Percentiles rank a stretch among this genome's conserved stretches.
Conservation (phyloP, 1,140 invertebrate genomes). For the Hyles euphorbiae region DNA sequence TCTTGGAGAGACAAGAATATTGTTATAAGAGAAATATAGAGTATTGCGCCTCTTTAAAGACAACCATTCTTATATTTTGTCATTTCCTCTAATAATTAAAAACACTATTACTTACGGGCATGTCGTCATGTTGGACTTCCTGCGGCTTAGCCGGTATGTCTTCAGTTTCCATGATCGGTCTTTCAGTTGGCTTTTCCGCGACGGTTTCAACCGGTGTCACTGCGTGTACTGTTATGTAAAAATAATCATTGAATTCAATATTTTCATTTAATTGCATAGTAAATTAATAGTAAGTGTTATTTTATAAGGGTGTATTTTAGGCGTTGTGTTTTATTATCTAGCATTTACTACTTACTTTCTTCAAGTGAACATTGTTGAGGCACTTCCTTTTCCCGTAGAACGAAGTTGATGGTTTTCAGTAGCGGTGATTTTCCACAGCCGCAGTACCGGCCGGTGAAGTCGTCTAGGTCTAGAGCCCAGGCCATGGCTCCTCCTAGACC, state of each 20-base stretch:
- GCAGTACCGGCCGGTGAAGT: slow-evolving; percentile 83
- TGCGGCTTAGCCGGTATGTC: neutral
- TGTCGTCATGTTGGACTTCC: neutral
- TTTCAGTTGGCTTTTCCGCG: neutral
- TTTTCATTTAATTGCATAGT: no score
- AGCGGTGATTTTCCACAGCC: slow-evolving; percentile 88
- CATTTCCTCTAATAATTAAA: neutral
- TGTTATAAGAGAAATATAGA: no score
- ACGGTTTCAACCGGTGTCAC: neutral
- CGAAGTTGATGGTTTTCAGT: slow-evolving; percentile 80
- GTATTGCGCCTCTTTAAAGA: no score
- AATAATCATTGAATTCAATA: no score
- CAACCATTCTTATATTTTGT: neutral
- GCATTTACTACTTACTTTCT: slow-evolving; percentile 41
- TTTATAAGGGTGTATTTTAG: no score
- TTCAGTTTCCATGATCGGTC: neutral
- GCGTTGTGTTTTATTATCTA: neutral
- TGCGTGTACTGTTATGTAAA: slow-evolving; percentile 14
- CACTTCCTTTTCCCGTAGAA: slow-evolving; percentile 68
- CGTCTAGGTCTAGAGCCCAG: slow-evolving; percentile 88
- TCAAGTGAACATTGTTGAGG: slow-evolving; percentile 59
- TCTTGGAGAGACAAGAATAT: no score
- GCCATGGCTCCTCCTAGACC: slow-evolving; percentile 90
- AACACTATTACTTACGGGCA: neutral
- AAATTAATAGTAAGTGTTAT: neutral